Evolutionary conservation across 2,888 invertebrate species (phyloP).

Genomic region (Drosophila nr. fundita): DNA sequence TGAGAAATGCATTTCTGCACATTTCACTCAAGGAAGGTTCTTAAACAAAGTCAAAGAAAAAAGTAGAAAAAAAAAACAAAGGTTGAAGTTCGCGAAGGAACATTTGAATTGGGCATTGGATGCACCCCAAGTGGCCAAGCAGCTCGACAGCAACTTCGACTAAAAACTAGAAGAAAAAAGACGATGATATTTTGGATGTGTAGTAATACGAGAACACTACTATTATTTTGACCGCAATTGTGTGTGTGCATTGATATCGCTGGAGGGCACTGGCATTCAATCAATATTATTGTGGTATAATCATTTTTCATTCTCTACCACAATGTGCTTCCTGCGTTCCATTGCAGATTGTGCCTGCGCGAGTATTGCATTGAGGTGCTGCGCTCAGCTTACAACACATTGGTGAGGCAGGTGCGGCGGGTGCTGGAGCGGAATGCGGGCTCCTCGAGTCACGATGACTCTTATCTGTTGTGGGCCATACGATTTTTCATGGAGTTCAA

Average conservation of each 20-base stretch:
- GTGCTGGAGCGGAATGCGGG: slow-evolving; percentile 88
- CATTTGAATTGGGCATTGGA: not conserved
- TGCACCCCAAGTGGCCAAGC: not conserved
- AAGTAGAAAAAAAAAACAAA: not conserved
- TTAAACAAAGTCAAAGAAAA: not conserved
- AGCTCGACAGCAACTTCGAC: not conserved
- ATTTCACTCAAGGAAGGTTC: not conserved
- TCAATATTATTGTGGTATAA: slow-evolving; percentile 79
- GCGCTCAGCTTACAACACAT: slow-evolving; percentile 95
- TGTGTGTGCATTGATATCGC: slow-evolving; percentile 14
- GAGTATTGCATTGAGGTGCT: slow-evolving; percentile 97
- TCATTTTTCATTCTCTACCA: slow-evolving; percentile 67
- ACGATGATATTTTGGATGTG: not conserved
- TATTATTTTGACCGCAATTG: slow-evolving; percentile 1
- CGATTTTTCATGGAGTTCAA: slow-evolving; percentile 99
- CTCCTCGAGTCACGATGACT: slow-evolving; percentile 94
- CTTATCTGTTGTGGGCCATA: slow-evolving; percentile 97
- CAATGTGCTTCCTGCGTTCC: slow-evolving; percentile 15
- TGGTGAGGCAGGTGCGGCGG: slow-evolving; percentile 95
- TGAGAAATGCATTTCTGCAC: not conserved
- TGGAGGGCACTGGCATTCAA: slow-evolving; percentile 62
- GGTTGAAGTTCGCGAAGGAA: not conserved
- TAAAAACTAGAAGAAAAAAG: not conserved
- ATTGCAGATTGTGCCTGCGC: slow-evolving; percentile 91
- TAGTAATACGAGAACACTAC: not conserved